Conservation (phyloP, 2,113 vertebrate genomes). For the Antidorcas marsupialis region DNA sequence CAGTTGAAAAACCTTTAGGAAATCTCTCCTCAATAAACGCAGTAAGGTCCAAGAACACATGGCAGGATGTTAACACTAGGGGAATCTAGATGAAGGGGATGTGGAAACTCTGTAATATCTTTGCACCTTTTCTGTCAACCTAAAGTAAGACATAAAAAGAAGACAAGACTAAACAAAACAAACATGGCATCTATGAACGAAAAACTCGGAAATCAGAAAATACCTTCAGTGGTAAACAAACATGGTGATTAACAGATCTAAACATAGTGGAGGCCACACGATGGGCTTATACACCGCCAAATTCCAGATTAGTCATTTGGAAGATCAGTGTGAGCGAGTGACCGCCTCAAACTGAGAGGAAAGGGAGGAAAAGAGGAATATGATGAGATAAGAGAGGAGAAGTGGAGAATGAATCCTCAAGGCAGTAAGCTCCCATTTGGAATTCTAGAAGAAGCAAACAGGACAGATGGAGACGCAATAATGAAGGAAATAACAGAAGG, state of each 20-base stretch:
- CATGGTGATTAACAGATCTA: not conserved
- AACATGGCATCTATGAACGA: not conserved
- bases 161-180: not conserved
- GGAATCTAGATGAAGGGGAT: not conserved
- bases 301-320: not conserved
- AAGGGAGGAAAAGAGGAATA: not conserved
- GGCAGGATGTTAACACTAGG: not conserved
- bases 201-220: not conserved
- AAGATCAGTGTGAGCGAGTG: not conserved
- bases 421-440: not conserved
- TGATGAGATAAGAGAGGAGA: not conserved
- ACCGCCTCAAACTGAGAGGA: not conserved
- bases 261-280: not conserved
- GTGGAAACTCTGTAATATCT: not conserved
- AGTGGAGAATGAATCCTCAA: not conserved
- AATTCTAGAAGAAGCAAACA: constrained; percentile 33
- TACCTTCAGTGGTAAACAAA: not conserved
- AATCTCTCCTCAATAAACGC: not conserved
- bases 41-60: not conserved
- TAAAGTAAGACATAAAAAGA: not conserved
- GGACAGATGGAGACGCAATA: constrained; percentile 45
- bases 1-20: not conserved
- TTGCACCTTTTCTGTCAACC: not conserved
- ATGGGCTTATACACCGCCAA: not conserved
- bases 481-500: constrained; percentile 45